These are phyloP conservation scores for Rotaria sp. DNA, from an alignment of 2,888 invertebrate genomes.

Conservation along the genomic window DNA sequence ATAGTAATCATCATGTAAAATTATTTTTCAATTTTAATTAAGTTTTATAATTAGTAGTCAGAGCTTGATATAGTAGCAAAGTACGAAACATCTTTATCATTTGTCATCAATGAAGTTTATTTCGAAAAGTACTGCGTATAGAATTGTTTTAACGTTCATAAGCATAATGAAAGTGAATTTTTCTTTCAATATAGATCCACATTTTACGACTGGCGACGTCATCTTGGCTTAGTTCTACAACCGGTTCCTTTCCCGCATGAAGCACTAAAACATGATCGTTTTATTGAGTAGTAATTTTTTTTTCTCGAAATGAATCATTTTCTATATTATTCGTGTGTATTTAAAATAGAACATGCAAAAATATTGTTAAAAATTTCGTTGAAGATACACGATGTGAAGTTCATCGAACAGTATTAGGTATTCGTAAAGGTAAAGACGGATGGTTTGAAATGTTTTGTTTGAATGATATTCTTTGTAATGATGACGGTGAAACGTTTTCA, in stretches of 20 bases:
- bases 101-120: too few species aligned
- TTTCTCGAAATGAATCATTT: conserved; percentile 23
- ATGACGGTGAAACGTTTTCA: conserved; percentile 67
- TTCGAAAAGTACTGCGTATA: too few species aligned
- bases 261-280: conserved; percentile 62
- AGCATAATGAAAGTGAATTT: too few species aligned
- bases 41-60: too few species aligned
- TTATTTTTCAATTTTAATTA: too few species aligned
- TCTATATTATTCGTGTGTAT: neutral
- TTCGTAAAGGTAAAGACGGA: conserved; percentile 66
- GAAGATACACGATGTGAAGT: conserved; percentile 66
- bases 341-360: conserved; percentile 54
- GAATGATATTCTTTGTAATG: conserved; percentile 62
- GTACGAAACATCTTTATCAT: too few species aligned
- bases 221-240: conserved; percentile 67
- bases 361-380: conserved; percentile 62
- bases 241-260: conserved; percentile 70
- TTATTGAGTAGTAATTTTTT: conserved; percentile 57
- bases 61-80: too few species aligned
- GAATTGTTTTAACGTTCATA: too few species aligned
- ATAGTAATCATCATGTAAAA: too few species aligned
- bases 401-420: conserved; percentile 65
- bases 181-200: conserved; percentile 60
- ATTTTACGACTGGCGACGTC: conserved; percentile 70
- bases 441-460: conserved; percentile 71